Evolutionary conservation across 30 jellyfish, hydroid and myxozoan genomes (phyloP).

Genomic region (Aurelia aurita complex sp. Pacific): DNA sequence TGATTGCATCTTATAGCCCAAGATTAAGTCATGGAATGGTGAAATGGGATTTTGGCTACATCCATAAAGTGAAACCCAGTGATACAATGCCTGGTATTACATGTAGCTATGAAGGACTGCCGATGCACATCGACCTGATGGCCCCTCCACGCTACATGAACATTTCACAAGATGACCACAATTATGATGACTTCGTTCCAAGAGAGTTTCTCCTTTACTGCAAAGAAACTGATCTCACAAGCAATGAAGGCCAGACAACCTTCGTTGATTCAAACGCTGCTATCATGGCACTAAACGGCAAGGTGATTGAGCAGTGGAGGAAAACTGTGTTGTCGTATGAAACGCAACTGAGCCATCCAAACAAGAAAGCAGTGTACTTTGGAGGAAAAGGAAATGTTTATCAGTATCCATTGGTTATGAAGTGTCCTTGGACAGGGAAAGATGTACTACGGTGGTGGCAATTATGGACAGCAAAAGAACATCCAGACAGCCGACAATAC

Average conservation of each 20-base stretch:
- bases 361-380: constrained; percentile 28
- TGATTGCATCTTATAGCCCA: constrained; percentile 1
- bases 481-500: constrained; percentile 30
- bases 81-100: constrained; percentile 9
- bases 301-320: constrained; percentile 28
- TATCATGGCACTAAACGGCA: constrained; percentile 30
- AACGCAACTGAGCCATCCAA: too few species aligned
- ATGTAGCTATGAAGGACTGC: constrained; percentile 44
- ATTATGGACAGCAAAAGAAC: constrained; percentile 39
- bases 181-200: constrained; percentile 41
- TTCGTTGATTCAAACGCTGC: constrained; percentile 42
- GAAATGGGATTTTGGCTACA: constrained; percentile 54
- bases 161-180: constrained; percentile 23
- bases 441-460: constrained; percentile 57
- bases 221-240: background rate
- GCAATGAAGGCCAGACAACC: constrained; percentile 38
- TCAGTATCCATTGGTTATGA: constrained; percentile 36
- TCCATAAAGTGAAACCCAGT: constrained; percentile 37
- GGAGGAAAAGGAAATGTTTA: constrained; percentile 44
- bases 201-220: constrained; percentile 53
- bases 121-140: constrained; percentile 52
- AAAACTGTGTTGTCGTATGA: constrained; percentile 3
- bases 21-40: constrained; percentile 21
- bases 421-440: constrained; percentile 63
- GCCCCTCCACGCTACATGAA: constrained; percentile 57